Evolutionary conservation across 2,113 vertebrate genomes (phyloP), one percentile per base, ranked within the genome.

Genomic region (Otus sunia): DNA sequence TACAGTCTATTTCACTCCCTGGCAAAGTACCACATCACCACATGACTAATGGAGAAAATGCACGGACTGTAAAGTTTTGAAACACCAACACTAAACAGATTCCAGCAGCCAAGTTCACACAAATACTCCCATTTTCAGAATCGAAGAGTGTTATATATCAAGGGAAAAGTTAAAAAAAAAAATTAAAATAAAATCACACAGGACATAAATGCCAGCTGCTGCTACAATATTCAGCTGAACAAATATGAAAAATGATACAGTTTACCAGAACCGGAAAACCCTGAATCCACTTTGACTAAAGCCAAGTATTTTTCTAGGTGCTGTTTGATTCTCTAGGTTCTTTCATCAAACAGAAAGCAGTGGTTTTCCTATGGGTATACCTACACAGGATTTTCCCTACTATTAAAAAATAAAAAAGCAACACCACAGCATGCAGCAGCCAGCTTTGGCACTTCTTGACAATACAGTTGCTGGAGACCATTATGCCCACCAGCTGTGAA

Each of bases 1-100:
- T 86, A 66, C 15, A 90, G 77, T 53, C 90, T 92, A 90, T 90
- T 95, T 96, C 91, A 89, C 60, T 71, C 69, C 60, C 39, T 95
- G 89, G 88, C 85, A 93, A 81, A 89, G 95, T 62, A 94, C 88
- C 78, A 22, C 94, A 91, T 96, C 95, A 91, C 66, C 91, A 95
- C 91, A 90, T 80, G 93, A 91, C 91, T 66, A 94, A 86, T 39
- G n/a, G 19, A 92, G 66, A 88, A 97, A 97, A 97, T 29, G 64
- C 77, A 96, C 18, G 71, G 92, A 89, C 86, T 90, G 56, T 78
- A 26, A 95, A 97, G 93, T 73, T 82, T 95, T 95, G 68, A 95
- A 98, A 92, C 32, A 91, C 52, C 60, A 85, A 68, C 73, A 92
- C 47, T 82, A 85, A 96, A 94, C 18, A 96, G 85, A 97, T 87